Percentiles rank a stretch among this genome's conserved stretches.
These are phyloP conservation scores for Stratiolaelaps scimitus DNA, from an alignment of 1,140 invertebrate genomes.

Conservation along the genomic window DNA sequence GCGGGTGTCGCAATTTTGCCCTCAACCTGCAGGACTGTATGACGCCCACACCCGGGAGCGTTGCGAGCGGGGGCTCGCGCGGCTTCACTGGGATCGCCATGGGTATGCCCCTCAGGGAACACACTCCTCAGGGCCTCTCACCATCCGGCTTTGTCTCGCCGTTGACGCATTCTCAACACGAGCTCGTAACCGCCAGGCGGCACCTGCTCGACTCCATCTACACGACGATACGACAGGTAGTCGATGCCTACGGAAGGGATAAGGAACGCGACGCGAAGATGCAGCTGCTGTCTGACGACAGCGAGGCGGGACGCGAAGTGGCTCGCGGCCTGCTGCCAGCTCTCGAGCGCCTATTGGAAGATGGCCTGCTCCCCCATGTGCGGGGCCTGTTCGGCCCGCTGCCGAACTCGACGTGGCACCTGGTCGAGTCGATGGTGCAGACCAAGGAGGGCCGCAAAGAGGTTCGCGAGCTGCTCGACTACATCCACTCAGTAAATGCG, in stretches of 20 bases:
- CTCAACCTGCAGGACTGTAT: conserved; percentile 20
- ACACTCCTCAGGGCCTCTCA: conserved; percentile 25
- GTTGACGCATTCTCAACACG: conserved; percentile 16
- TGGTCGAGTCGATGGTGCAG: conserved; percentile 22
- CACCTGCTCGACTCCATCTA: conserved; percentile 15
- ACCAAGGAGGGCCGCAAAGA: conserved; percentile 26
- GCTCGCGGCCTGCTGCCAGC: conserved; percentile 55
- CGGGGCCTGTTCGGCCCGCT: conserved; percentile 73
- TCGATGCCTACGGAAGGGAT: conserved; percentile 23
- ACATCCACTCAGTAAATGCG: conserved; percentile 19
- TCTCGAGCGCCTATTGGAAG: conserved; percentile 65
- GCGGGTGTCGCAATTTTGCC: conserved; percentile 15
- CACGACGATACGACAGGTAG: conserved; percentile 17
- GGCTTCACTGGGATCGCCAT: no score
- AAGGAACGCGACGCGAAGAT: conserved; percentile 22
- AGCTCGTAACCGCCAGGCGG: conserved; percentile 5
- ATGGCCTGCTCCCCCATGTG: conserved; percentile 63
- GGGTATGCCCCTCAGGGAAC: conserved; percentile 20
- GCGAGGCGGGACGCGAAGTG: conserved; percentile 32
- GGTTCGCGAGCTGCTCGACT: conserved; percentile 8
- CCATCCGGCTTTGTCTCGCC: conserved; percentile 21
- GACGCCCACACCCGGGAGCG: conserved; percentile 14
- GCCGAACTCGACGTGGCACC: conserved; percentile 65
- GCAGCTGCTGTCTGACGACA: conserved; percentile 17
- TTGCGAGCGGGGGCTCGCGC: conserved; percentile 22